These are phyloP conservation scores for Himalopsyche phryganea DNA, from an alignment of 1,140 invertebrate genomes.

Conservation along the genomic window DNA sequence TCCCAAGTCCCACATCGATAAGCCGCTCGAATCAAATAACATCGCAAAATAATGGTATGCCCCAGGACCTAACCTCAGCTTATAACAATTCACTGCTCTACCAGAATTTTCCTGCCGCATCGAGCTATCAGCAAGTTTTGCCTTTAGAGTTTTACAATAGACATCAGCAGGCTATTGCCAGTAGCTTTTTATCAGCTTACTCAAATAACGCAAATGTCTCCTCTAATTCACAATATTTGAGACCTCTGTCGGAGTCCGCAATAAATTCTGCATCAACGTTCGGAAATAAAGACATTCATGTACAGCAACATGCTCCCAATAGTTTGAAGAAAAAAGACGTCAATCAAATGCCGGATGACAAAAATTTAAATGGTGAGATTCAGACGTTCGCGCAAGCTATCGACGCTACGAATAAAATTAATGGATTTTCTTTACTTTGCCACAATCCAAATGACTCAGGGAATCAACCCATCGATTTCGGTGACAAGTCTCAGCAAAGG, in stretches of 20 bases:
- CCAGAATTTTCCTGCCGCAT: constrained; percentile 20
- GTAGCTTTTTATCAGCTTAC: constrained; percentile 22
- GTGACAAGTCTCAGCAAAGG: no score
- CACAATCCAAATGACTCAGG: no score
- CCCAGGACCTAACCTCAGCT: neutral
- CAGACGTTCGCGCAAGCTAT: no score
- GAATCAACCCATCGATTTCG: no score
- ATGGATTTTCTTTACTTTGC: no score
- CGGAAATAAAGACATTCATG: neutral
- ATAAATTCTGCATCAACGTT: neutral
- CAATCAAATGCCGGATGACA: no score
- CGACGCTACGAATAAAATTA: no score
- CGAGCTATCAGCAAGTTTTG: constrained; percentile 22
- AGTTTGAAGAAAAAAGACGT: neutral
- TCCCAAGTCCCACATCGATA: constrained; percentile 1
- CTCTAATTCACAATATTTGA: constrained; percentile 20
- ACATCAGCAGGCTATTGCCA: constrained; percentile 28
- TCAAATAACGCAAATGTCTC: constrained; percentile 12
- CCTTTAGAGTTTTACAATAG: constrained; percentile 26
- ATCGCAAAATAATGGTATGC: neutral
- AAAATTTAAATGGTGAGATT: no score
- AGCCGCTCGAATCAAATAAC: neutral
- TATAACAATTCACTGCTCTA: constrained; percentile 28
- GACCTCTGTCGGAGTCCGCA: neutral
- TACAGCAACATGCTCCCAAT: neutral